Conservation (phyloP, 2,113 vertebrate genomes). For the Lipotes vexillifer region DNA sequence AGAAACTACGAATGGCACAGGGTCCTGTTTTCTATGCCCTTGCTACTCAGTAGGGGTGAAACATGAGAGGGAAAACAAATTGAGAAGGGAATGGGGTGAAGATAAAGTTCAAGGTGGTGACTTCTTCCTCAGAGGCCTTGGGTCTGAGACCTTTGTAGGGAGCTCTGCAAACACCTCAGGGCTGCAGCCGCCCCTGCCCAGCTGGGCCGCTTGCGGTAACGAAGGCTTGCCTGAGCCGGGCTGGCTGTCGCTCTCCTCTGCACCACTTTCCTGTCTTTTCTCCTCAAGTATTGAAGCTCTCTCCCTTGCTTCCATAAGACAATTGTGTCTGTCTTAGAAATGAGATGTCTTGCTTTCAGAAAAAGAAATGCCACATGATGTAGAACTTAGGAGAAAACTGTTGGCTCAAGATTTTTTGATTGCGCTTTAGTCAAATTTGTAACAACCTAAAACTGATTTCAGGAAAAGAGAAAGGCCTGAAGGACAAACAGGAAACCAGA, state of each 20-base stretch:
- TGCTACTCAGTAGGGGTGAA: neutral
- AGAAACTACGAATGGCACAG: neutral
- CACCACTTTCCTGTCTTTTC: neutral
- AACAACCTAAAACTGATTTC: neutral
- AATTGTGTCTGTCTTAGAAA: neutral
- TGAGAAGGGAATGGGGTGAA: too few relatives aligned
- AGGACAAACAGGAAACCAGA: neutral
- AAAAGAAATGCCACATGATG: neutral
- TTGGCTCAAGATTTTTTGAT: neutral
- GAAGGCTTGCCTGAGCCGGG: neutral
- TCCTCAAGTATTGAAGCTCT: neutral
- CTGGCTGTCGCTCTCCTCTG: neutral
- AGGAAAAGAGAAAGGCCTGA: neutral
- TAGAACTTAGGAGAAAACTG: neutral
- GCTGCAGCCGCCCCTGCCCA: neutral
- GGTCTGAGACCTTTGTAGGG: neutral
- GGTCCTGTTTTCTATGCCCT: too few relatives aligned
- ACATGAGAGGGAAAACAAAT: neutral
- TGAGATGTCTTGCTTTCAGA: neutral
- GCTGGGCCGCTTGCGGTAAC: rapidly evolving
- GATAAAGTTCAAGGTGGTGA: neutral
- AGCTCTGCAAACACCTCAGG: neutral
- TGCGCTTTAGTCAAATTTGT: neutral
- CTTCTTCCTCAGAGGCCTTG: neutral
- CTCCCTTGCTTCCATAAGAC: neutral